phyloP scores from a whole-genome alignment of 2,113 vertebrate genomes.

The Isichthys henryi region DNA sequence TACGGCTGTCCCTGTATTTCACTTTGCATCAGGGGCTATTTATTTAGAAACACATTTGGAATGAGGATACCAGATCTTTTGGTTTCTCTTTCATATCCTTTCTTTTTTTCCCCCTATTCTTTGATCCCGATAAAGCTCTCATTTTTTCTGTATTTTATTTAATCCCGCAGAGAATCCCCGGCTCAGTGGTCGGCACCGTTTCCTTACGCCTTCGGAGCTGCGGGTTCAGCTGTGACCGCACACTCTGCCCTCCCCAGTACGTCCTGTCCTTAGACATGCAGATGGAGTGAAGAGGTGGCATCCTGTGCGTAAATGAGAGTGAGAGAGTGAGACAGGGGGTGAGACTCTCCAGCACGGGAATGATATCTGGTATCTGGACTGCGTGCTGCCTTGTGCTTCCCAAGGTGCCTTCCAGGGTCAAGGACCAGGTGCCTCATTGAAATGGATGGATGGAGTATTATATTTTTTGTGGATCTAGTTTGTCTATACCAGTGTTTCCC shows the following conservation, averaged over 20 bases:
- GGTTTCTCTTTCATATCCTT: neutral
- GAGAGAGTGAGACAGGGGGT: neutral
- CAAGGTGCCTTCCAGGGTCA: neutral
- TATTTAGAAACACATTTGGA: constrained; percentile 61
- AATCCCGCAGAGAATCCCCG: neutral
- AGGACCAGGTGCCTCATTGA: neutral
- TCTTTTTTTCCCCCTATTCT: neutral
- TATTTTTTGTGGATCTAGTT: neutral
- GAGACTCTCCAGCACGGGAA: neutral
- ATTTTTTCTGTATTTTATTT: neutral
- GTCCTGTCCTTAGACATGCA: neutral
- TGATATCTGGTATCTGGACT: neutral
- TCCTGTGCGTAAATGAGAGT: neutral
- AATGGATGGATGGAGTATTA: neutral
- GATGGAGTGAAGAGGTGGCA: neutral
- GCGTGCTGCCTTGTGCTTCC: neutral
- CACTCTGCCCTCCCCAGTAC: neutral
- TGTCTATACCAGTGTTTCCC: neutral
- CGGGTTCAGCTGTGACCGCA: neutral
- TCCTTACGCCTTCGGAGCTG: neutral
- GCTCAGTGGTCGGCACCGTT: neutral
- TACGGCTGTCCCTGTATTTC: constrained; percentile 70
- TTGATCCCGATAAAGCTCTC: neutral
- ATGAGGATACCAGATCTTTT: constrained; percentile 39
- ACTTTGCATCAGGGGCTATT: constrained; percentile 50